Evolutionary conservation across 2,888 invertebrate species (phyloP).

Genomic region (Megaustenia siamemsis): DNA sequence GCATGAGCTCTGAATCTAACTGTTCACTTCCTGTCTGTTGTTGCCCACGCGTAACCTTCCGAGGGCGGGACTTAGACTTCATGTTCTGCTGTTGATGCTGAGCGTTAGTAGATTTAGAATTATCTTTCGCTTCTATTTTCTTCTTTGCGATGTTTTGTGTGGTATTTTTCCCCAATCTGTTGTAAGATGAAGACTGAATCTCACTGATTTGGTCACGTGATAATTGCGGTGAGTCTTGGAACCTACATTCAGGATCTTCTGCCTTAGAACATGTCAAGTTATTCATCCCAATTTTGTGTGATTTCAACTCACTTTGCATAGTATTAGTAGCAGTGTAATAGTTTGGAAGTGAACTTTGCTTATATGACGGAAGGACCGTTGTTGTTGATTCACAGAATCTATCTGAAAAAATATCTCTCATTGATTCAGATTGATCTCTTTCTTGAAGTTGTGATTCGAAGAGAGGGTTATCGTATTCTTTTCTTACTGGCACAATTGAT

Average conservation of each 20-base stretch:
- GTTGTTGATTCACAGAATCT: conserved; percentile 35
- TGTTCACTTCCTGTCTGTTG: conserved; percentile 23
- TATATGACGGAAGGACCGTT: conserved; percentile 12
- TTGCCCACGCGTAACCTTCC: conserved; percentile 37
- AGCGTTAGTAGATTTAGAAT: not conserved
- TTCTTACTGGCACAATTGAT: conserved; percentile 20
- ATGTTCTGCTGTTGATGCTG: conserved; percentile 1
- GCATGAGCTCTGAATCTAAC: not conserved
- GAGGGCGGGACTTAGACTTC: conserved; percentile 21
- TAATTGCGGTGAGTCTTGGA: not conserved
- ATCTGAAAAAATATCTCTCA: not conserved
- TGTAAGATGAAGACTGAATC: not conserved
- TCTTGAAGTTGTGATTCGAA: conserved; percentile 37
- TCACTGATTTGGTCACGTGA: not conserved
- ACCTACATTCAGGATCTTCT: not conserved
- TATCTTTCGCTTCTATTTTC: not conserved
- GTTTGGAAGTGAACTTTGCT: not conserved
- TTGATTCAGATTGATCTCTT: not conserved
- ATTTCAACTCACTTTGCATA: not conserved
- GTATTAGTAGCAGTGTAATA: conserved; percentile 10
- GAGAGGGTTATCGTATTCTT: conserved; percentile 51
- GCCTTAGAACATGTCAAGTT: not conserved
- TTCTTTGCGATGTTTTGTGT: conserved; percentile 24
- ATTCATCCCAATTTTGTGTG: not conserved
- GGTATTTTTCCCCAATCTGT: not conserved